Percentiles rank a stretch among this genome's conserved stretches.
phyloP scores from a whole-genome alignment of 2,797 vertebrate genomes.

The Melanotaenia nigrans region DNA sequence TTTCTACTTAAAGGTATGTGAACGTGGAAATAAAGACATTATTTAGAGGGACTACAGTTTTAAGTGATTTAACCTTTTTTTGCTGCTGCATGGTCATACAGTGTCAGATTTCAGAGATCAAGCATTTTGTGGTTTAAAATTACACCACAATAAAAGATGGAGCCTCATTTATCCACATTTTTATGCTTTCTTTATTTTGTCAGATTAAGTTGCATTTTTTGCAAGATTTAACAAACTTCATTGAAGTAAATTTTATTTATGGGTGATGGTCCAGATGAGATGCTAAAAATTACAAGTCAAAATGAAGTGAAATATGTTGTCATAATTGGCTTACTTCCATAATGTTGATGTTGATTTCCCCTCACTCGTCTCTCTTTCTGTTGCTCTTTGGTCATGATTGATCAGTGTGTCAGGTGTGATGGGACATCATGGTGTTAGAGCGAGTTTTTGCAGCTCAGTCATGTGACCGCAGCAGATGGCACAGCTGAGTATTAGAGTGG shows the following conservation, averaged over 20 bases:
- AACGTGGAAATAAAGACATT: background rate
- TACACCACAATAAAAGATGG: background rate
- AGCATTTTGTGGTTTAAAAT: background rate
- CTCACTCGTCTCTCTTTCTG: constrained; percentile 36
- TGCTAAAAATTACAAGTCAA: constrained; percentile 25
- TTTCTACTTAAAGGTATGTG: background rate
- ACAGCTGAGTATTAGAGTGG: constrained; percentile 83
- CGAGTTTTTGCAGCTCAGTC: constrained; percentile 85
- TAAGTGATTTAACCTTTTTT: background rate
- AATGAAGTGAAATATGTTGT: constrained; percentile 28
- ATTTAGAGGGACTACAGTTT: background rate
- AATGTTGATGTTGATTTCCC: constrained; percentile 23
- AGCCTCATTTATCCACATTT: background rate
- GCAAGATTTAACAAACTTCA: constrained; percentile 1
- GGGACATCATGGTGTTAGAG: constrained; percentile 85
- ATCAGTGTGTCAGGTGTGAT: constrained; percentile 95
- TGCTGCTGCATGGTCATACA: background rate
- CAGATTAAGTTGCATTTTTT: background rate
- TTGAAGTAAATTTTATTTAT: constrained; percentile 9
- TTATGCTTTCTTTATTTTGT: background rate
- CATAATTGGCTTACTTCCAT: constrained; percentile 28
- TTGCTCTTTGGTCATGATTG: constrained; percentile 85
- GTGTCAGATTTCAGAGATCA: background rate
- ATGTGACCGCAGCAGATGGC: constrained; percentile 92
- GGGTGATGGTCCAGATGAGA: constrained; percentile 15